Percentiles rank a stretch among this genome's conserved stretches.
phyloP scores from a whole-genome alignment of 2,797 vertebrate genomes.

The Fistularia tabacaria region DNA sequence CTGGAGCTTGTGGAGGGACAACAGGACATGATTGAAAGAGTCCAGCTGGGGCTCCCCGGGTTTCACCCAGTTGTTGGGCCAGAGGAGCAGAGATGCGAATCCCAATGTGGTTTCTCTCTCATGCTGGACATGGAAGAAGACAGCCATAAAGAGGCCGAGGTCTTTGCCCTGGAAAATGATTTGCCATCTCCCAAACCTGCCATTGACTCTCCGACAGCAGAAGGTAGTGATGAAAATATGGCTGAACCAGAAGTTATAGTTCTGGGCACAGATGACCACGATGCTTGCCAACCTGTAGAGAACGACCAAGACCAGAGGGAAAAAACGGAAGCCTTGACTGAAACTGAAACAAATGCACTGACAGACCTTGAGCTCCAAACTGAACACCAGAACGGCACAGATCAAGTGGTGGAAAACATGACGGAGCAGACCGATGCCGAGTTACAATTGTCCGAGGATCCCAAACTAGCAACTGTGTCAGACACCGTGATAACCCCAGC shows the following conservation, averaged over 20 bases:
- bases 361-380: conserved; percentile 8
- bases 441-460: conserved; percentile 6
- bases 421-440: conserved; percentile 1
- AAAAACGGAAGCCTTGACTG: conserved; percentile 29
- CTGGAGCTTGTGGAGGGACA: conserved; percentile 75
- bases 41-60: conserved; percentile 59
- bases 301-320: conserved; percentile 12
- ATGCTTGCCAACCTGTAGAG: conserved; percentile 10
- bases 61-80: conserved; percentile 56
- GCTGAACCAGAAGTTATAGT: conserved; percentile 36
- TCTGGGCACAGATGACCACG: conserved; percentile 32
- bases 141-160: conserved; percentile 40
- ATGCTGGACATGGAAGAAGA: conserved; percentile 86
- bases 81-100: conserved; percentile 62
- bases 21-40: conserved; percentile 57
- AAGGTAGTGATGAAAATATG: conserved; percentile 14
- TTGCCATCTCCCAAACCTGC: conserved; percentile 9
- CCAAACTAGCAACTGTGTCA: conserved; percentile 3
- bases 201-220: conserved; percentile 6
- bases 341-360: background rate
- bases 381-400: conserved; percentile 7
- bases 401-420: conserved; percentile 1
- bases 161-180: conserved; percentile 29
- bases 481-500: conserved; percentile 6
- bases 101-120: conserved; percentile 81